These are phyloP conservation scores for Camponotus pennsylvanicus DNA, from an alignment of 1,140 invertebrate species.

Conservation along the genomic window DNA sequence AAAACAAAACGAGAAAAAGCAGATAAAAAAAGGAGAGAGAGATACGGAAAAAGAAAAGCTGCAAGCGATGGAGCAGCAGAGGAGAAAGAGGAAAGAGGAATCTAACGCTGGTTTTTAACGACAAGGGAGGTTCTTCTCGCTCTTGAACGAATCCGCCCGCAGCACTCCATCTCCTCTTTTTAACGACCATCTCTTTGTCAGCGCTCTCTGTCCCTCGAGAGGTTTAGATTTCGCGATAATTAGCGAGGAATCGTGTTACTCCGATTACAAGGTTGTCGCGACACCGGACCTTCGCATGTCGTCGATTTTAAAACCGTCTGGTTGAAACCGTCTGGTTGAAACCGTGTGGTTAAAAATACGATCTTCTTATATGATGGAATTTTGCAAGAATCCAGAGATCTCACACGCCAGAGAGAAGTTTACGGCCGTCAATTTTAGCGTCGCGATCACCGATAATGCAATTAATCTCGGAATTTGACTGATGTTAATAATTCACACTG, in stretches of 20 bases:
- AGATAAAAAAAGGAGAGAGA: background rate
- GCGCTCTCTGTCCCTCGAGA: constrained; percentile 40
- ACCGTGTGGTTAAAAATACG: background rate
- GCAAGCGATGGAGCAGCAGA: background rate
- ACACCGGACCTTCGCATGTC: background rate
- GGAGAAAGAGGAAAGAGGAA: constrained; percentile 5
- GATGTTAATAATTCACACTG: constrained; percentile 49
- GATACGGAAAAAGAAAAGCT: background rate
- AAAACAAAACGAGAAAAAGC: constrained; percentile 57
- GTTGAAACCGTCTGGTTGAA: too few species aligned
- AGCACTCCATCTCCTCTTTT: constrained; percentile 47
- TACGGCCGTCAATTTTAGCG: constrained; percentile 29
- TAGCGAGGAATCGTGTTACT: constrained; percentile 55
- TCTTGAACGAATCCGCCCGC: background rate
- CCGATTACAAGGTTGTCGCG: background rate
- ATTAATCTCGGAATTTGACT: constrained; percentile 49
- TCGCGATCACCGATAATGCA: constrained; percentile 32
- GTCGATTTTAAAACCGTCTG: background rate
- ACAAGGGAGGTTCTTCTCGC: constrained; percentile 13
- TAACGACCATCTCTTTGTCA: constrained; percentile 46
- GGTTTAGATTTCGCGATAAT: constrained; percentile 69
- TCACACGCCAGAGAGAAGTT: background rate
- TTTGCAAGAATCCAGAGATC: background rate
- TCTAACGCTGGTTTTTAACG: constrained; percentile 66
- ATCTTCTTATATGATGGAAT: background rate